Percentiles rank a stretch among this genome's conserved stretches.
Evolutionary conservation across 2,113 vertebrate genomes (phyloP).

Genomic region (Cynopterus brachyotis): DNA sequence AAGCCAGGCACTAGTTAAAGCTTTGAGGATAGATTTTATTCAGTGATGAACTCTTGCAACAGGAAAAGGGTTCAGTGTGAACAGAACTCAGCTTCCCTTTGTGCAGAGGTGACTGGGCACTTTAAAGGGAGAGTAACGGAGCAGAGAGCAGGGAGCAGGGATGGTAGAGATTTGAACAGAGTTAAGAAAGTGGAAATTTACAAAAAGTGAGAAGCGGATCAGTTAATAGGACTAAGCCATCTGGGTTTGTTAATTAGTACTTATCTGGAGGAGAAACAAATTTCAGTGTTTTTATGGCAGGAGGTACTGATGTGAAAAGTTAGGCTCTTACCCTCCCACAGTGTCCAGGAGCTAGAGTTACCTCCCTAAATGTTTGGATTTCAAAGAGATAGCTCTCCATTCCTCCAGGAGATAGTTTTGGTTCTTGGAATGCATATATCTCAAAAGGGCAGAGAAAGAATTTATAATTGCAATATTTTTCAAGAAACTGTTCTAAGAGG

Average conservation of each 20-base stretch:
- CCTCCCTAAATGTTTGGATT: neutral
- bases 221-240: neutral
- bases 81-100: neutral
- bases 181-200: neutral
- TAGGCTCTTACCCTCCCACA: neutral
- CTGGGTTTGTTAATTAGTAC: neutral
- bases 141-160: no score
- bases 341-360: neutral
- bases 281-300: neutral
- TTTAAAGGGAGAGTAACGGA: neutral
- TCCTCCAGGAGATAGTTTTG: neutral
- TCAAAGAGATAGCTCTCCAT: neutral
- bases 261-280: constrained; percentile 9
- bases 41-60: neutral
- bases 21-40: neutral
- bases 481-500: neutral
- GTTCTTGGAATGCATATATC: neutral
- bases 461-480: neutral
- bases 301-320: neutral
- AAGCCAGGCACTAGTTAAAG: neutral
- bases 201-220: neutral
- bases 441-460: neutral
- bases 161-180: neutral
- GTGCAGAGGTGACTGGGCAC: neutral
- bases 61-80: neutral